Conservation (phyloP, 2,888 invertebrate species). For the Macrosoma leucophasiata region DNA sequence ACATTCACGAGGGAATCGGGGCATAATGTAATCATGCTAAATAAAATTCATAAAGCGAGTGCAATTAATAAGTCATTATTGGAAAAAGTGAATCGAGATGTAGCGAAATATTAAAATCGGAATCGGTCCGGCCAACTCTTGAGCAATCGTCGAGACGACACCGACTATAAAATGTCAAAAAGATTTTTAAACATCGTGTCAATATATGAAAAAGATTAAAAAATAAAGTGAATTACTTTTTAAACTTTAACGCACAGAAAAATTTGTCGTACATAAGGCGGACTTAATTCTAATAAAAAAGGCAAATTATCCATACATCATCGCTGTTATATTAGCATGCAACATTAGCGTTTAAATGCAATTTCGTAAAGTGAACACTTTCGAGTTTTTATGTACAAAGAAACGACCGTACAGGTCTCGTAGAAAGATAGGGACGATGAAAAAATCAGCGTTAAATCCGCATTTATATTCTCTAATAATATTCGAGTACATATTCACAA, state of each 20-base stretch:
- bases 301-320: conserved; percentile 34
- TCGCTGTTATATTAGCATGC: conserved; percentile 53
- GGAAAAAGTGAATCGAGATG: conserved; percentile 5
- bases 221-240: conserved; percentile 14
- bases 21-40: conserved; percentile 44
- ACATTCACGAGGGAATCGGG: conserved; percentile 51
- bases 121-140: conserved; percentile 53
- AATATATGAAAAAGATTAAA: conserved; percentile 15
- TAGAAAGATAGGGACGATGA: conserved; percentile 41
- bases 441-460: conserved; percentile 45
- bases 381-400: conserved; percentile 62
- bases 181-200: conserved; percentile 7
- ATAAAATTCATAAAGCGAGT: no score
- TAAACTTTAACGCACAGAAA: no score
- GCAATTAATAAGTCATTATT: conserved; percentile 18
- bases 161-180: conserved; percentile 10
- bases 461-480: conserved; percentile 59
- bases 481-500: conserved; percentile 72
- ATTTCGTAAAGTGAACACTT: conserved; percentile 70
- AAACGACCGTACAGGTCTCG: conserved; percentile 41
- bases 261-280: no score
- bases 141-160: conserved; percentile 54
- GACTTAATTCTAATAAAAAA: conserved; percentile 19
- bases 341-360: conserved; percentile 71
- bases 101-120: neutral